These are phyloP conservation scores for Cariama cristata DNA, from an alignment of 2,113 vertebrate species.

Conservation along the genomic window DNA sequence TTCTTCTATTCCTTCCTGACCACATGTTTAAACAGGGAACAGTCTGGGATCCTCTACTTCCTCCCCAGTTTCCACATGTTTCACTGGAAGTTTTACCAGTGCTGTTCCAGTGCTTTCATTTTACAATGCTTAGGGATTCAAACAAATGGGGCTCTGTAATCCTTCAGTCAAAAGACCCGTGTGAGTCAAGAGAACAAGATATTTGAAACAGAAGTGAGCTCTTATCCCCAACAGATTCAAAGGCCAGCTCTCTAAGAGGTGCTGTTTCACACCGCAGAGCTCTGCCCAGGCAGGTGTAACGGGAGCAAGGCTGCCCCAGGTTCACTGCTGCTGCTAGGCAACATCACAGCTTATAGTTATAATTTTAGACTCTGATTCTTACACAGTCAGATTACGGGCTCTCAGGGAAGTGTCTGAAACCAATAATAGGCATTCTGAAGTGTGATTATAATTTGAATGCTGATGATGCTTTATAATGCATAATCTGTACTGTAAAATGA, in stretches of 20 bases:
- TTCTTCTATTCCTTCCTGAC: not conserved
- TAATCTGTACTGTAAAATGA: not conserved
- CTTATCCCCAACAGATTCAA: not conserved
- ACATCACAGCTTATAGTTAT: not conserved
- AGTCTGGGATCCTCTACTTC: not conserved
- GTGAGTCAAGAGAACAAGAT: not conserved
- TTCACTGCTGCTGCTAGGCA: conserved; percentile 34
- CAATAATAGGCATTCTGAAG: not conserved
- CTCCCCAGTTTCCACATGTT: not conserved
- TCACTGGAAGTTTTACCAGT: not conserved
- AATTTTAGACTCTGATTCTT: not conserved
- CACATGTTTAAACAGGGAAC: not conserved
- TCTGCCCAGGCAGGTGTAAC: not conserved
- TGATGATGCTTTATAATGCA: not conserved
- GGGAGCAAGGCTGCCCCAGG: not conserved
- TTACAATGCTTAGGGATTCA: not conserved
- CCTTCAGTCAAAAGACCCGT: not conserved
- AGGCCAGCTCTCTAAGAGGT: not conserved
- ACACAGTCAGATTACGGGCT: not conserved
- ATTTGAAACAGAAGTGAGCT: not conserved
- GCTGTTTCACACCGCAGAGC: not conserved
- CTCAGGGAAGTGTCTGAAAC: not conserved
- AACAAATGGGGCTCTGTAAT: not conserved
- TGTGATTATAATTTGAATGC: conserved; percentile 16
- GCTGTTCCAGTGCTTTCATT: not conserved